These are phyloP conservation scores for Imbricaverruca yamaguchii DNA, from an alignment of 2,888 invertebrate species.

Conservation along the genomic window DNA sequence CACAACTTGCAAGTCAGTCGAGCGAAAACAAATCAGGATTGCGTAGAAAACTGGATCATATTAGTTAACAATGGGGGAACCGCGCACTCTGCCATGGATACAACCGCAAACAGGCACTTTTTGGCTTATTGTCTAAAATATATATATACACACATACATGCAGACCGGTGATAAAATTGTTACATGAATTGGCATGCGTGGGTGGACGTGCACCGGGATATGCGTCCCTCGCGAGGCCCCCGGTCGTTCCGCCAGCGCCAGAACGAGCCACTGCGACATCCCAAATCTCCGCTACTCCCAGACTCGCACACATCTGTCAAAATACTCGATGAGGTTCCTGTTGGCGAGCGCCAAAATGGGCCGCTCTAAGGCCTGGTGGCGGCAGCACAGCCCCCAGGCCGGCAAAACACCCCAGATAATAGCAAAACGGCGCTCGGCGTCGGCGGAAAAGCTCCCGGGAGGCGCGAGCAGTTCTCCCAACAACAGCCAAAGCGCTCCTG, in stretches of 20 bases:
- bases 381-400: too few species aligned
- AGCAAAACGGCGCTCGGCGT: too few species aligned
- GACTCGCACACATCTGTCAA: background rate
- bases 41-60: slow-evolving; percentile 1
- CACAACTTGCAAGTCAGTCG: background rate
- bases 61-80: background rate
- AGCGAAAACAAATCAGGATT: background rate
- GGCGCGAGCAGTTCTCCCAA: too few species aligned
- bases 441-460: too few species aligned
- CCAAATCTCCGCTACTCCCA: background rate
- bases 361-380: background rate
- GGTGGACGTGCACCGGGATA: background rate
- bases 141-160: background rate
- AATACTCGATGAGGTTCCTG: too few species aligned
- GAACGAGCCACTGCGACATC: too few species aligned
- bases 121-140: slow-evolving; percentile 1
- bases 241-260: too few species aligned
- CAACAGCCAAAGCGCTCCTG: too few species aligned
- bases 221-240: too few species aligned
- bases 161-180: background rate
- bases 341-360: too few species aligned
- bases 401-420: too few species aligned
- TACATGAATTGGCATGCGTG: slow-evolving; percentile 2
- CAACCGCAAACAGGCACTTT: slow-evolving; percentile 1
- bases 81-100: background rate